Evolutionary conservation across 2,113 vertebrate species (phyloP).

Genomic region (Notiomystis cincta): DNA sequence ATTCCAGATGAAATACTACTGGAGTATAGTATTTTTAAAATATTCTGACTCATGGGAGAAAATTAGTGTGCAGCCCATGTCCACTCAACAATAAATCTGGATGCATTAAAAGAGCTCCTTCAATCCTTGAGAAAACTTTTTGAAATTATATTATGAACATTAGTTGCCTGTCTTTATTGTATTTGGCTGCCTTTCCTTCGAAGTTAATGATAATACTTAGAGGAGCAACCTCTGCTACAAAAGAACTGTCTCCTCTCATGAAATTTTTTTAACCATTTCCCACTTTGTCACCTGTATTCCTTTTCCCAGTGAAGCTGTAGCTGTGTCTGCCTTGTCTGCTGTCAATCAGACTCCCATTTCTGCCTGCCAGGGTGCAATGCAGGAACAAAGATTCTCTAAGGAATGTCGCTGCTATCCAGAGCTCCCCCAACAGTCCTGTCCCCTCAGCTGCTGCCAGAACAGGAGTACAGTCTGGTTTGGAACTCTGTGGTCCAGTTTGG

Average conservation of each 20-base stretch:
- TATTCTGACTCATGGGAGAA: not conserved
- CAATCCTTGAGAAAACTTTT: not conserved
- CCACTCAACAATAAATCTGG: slow-evolving; percentile 7
- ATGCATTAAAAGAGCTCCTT: slow-evolving; percentile 2
- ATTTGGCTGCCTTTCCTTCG: slow-evolving; percentile 9
- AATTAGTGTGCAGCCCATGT: not conserved
- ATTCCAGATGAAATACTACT: not conserved
- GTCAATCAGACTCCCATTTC: not conserved
- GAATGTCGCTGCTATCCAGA: not conserved
- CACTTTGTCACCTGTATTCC: not conserved
- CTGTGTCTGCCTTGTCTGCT: not conserved
- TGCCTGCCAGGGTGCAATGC: not conserved
- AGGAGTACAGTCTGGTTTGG: not conserved
- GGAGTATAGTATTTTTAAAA: not conserved
- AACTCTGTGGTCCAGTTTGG: fast-evolving
- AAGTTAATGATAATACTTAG: not conserved
- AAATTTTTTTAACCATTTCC: not conserved
- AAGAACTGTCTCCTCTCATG: not conserved
- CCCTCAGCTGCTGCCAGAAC: not conserved
- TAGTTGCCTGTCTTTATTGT: not conserved
- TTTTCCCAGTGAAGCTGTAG: not conserved
- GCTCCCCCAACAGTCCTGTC: not conserved
- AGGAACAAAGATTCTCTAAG: not conserved
- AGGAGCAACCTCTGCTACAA: not conserved
- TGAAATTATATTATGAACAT: not conserved